These are phyloP conservation scores for Pseudomugil tenellus DNA, from an alignment of 2,797 vertebrate species.

Conservation along the genomic window DNA sequence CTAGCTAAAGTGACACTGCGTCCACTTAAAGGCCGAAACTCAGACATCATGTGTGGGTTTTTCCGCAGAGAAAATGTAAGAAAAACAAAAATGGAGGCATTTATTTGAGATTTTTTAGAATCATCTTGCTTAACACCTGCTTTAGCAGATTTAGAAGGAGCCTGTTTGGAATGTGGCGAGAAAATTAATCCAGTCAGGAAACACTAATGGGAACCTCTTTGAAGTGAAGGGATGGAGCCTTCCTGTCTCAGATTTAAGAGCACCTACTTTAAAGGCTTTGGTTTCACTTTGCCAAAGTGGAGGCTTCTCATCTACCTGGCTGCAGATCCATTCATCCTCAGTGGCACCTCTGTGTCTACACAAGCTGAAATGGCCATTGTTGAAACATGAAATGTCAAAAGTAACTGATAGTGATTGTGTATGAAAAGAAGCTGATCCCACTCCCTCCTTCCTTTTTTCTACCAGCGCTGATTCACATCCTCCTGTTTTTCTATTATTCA, in stretches of 20 bases:
- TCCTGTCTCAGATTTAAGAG: conserved; percentile 31
- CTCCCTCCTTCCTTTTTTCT: conserved; percentile 1
- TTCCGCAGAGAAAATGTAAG: conserved; percentile 5
- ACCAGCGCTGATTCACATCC: conserved; percentile 52
- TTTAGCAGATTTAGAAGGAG: conserved; percentile 1
- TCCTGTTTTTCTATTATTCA: conserved; percentile 21
- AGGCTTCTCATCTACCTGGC: conserved; percentile 30
- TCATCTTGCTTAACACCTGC: conserved; percentile 42
- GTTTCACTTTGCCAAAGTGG: conserved; percentile 8
- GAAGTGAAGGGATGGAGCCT: conserved; percentile 49
- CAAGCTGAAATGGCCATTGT: conserved; percentile 8
- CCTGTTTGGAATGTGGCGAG: conserved; percentile 45
- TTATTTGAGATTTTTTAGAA: conserved; percentile 7
- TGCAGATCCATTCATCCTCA: conserved; percentile 15
- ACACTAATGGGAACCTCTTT: conserved; percentile 47
- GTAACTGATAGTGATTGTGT: background rate
- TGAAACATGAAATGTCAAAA: background rate
- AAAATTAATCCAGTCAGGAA: conserved; percentile 44
- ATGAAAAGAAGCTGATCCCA: conserved; percentile 3
- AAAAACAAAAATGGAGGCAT: background rate
- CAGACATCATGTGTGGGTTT: conserved; percentile 18
- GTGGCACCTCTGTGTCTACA: conserved; percentile 17
- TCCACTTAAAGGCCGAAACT: conserved; percentile 45
- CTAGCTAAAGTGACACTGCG: conserved; percentile 48
- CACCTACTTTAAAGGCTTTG: conserved; percentile 37